A percentile compares a stretch with the other conserved stretches of the same genome.
Evolutionary conservation across 2,888 invertebrate species (phyloP).

Genomic region (Stomorhina lunata): DNA sequence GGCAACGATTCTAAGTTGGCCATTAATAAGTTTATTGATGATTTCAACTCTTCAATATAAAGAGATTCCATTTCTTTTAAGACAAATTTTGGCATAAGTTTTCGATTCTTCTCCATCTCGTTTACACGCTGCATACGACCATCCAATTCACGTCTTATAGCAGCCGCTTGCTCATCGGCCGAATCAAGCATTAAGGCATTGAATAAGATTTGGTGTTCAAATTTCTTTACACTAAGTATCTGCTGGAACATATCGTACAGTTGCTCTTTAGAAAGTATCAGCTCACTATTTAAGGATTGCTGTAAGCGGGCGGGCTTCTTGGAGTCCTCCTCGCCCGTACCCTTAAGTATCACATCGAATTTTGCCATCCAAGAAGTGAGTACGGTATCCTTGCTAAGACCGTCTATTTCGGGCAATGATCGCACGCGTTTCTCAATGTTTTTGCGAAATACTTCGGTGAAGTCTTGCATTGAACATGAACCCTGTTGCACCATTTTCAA

Average conservation of each 20-base stretch:
- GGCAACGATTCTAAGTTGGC: slow-evolving; percentile 99
- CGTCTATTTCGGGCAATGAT: slow-evolving; percentile 99
- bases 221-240: slow-evolving; percentile 98
- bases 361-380: slow-evolving; percentile 99
- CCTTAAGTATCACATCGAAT: slow-evolving; percentile 98
- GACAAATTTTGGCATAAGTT: slow-evolving; percentile 99
- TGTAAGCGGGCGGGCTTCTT: slow-evolving; percentile 93
- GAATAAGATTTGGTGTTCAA: slow-evolving; percentile 99
- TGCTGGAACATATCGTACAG: slow-evolving; percentile 99
- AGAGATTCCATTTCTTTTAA: slow-evolving; percentile 99
- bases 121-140: slow-evolving; percentile 97
- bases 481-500: slow-evolving; percentile 98
- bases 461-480: slow-evolving; percentile 98
- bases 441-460: slow-evolving; percentile 98
- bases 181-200: slow-evolving; percentile 99
- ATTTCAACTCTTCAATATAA: slow-evolving; percentile 98
- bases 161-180: slow-evolving; percentile 99
- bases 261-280: slow-evolving; percentile 98
- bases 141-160: slow-evolving; percentile 98
- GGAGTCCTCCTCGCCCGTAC: slow-evolving; percentile 92
- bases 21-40: slow-evolving; percentile 98
- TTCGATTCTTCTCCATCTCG: slow-evolving; percentile 98
- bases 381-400: slow-evolving; percentile 99
- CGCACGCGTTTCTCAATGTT: slow-evolving; percentile 99
- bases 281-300: slow-evolving; percentile 94